Percentiles rank a stretch among this genome's conserved stretches.
Conservation (phyloP, 2,113 vertebrate species). For the Balaeniceps rex region DNA sequence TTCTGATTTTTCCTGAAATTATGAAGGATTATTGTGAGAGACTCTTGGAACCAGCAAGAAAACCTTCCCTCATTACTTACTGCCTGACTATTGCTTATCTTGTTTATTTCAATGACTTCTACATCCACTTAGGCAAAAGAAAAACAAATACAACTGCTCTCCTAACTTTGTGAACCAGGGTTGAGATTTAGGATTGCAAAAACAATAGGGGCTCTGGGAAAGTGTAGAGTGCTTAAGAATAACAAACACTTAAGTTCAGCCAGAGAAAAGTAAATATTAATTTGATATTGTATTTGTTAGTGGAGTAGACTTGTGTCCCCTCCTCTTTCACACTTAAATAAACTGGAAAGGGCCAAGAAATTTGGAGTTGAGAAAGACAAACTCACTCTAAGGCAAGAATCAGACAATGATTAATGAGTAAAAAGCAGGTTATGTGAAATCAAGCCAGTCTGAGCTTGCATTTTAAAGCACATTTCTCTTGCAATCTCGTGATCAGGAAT, state of each 20-base stretch:
- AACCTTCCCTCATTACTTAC: not conserved
- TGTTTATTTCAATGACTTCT: not conserved
- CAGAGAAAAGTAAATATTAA: not conserved
- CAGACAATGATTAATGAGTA: not conserved
- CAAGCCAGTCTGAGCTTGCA: not conserved
- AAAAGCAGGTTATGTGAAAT: not conserved
- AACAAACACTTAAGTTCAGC: not conserved
- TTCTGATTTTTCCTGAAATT: not conserved
- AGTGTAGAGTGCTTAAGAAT: not conserved
- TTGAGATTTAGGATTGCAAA: not conserved
- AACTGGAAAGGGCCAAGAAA: not conserved
- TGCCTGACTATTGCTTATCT: not conserved
- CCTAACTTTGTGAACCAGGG: not conserved
- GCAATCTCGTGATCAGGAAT: not conserved
- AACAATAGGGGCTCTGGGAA: not conserved
- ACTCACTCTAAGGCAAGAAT: not conserved
- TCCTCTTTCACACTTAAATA: not conserved
- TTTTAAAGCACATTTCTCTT: not conserved
- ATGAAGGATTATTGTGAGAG: not conserved
- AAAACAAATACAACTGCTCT: not conserved
- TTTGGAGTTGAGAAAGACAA: not conserved
- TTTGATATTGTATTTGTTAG: not conserved
- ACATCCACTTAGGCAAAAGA: not conserved
- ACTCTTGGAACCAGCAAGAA: not conserved
- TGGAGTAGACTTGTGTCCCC: not conserved